Conservation (phyloP, 2,888 invertebrate genomes). For the Vesta saturnalis region DNA sequence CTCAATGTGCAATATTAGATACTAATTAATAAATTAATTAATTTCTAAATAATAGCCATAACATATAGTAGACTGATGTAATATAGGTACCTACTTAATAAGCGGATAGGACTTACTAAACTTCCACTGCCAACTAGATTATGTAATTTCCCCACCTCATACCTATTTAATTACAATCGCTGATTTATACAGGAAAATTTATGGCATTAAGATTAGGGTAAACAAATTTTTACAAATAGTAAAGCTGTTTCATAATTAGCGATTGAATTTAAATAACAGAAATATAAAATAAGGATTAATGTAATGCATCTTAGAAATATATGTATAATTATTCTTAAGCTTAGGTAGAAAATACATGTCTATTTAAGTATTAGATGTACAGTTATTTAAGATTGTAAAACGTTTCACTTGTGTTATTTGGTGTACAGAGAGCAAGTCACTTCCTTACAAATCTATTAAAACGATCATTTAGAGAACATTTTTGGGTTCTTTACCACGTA, state of each 20-base stretch:
- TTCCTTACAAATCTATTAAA: no score
- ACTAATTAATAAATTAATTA: not conserved
- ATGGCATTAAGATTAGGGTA: no score
- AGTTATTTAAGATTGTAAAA: not conserved
- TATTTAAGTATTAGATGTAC: not conserved
- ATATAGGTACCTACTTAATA: constrained; percentile 39
- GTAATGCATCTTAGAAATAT: not conserved
- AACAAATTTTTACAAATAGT: no score
- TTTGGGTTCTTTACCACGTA: no score
- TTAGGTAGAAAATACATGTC: not conserved
- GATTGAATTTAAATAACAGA: not conserved
- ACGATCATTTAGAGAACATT: no score
- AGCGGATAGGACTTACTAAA: constrained; percentile 42
- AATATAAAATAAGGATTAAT: not conserved
- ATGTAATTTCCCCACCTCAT: constrained; percentile 18
- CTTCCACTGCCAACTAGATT: constrained; percentile 45
- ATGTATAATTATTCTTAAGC: not conserved
- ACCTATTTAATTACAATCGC: constrained; percentile 5
- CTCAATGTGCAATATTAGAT: not conserved
- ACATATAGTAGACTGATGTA: constrained; percentile 40
- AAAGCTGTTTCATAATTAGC: not conserved
- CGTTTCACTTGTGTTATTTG: not conserved
- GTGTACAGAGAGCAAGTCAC: no score
- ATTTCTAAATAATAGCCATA: constrained; percentile 22
- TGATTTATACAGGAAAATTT: no score